phyloP scores from a whole-genome alignment of 2,113 vertebrate genomes.

The Melanocharis versteri region DNA sequence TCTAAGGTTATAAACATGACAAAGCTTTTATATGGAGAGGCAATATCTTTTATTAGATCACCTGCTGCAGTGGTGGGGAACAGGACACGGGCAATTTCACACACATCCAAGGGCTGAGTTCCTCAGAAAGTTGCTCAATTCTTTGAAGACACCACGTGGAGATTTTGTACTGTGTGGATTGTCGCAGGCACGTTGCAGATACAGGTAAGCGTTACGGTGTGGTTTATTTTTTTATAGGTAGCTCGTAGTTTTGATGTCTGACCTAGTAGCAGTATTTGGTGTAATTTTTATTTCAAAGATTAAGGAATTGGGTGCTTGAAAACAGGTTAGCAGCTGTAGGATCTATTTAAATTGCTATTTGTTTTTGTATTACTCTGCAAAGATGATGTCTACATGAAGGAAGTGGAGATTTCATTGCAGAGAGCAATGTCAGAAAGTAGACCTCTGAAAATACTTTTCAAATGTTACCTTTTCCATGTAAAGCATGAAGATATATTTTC shows the following conservation, averaged over 20 bases:
- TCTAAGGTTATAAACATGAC: neutral
- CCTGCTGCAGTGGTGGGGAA: neutral
- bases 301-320: neutral
- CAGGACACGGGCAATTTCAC: neutral
- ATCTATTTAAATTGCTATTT: neutral
- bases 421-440: neutral
- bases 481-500: neutral
- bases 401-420: neutral
- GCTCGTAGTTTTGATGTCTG: neutral
- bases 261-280: neutral
- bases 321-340: neutral
- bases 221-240: neutral
- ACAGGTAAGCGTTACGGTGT: neutral
- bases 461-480: neutral
- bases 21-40: neutral
- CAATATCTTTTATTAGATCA: neutral
- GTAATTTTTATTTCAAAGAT: neutral
- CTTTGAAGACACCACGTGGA: conserved; percentile 30
- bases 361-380: neutral
- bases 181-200: neutral
- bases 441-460: neutral
- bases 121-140: conserved; percentile 1
- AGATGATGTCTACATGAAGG: neutral
- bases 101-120: neutral
- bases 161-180: neutral